Evolutionary conservation across 2,113 vertebrate genomes (phyloP).

Genomic region (Oostethus manadensis): DNA sequence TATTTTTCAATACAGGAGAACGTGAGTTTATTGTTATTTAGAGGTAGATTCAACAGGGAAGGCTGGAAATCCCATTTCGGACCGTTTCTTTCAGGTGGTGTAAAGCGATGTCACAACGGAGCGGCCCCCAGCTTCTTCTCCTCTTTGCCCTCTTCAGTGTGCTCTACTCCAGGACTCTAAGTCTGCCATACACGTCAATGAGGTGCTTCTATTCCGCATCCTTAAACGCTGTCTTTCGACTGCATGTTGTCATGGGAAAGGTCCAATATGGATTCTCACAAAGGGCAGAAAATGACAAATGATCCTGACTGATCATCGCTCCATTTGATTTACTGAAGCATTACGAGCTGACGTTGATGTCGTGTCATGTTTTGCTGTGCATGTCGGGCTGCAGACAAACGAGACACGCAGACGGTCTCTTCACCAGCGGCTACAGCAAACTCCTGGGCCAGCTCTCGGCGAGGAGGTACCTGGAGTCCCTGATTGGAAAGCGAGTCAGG

Average conservation of each 20-base stretch:
- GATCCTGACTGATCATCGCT: not conserved
- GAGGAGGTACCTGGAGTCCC: conserved; percentile 87
- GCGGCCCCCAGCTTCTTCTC: conserved; percentile 78
- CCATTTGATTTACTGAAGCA: not conserved
- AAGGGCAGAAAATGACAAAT: too few relatives aligned
- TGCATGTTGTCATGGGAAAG: not conserved
- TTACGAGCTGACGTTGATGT: too few relatives aligned
- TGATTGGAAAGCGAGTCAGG: conserved; percentile 91
- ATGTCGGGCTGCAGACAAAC: conserved; percentile 69
- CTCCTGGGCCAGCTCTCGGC: conserved; percentile 89
- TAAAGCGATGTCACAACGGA: conserved; percentile 81
- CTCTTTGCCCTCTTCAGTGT: conserved; percentile 77
- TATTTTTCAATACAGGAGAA: not conserved
- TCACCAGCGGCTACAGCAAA: conserved; percentile 90
- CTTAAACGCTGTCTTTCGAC: not conserved
- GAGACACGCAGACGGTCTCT: conserved; percentile 89
- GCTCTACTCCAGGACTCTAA: conserved; percentile 76
- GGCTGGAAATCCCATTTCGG: not conserved
- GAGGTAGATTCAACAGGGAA: not conserved
- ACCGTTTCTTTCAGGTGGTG: conserved; percentile 30
- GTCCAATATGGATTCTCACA: not conserved
- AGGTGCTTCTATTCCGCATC: conserved; percentile 65
- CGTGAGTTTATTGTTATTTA: not conserved
- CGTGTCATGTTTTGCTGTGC: not conserved
- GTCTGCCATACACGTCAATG: conserved; percentile 76